Evolutionary conservation across 2,113 vertebrate genomes (phyloP).

Genomic region (Lamprologus lemairii): DNA sequence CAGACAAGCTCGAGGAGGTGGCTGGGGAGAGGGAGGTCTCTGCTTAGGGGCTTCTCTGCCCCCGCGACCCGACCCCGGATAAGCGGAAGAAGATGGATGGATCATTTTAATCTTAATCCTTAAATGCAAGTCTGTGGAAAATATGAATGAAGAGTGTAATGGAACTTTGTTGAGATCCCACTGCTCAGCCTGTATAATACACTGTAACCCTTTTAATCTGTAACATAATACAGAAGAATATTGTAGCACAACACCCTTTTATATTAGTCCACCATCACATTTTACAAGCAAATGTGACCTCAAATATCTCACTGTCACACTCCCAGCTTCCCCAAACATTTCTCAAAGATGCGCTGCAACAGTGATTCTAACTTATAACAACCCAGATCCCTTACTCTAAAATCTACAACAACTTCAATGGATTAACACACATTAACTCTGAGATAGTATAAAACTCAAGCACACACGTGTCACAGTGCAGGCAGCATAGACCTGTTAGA

Average conservation of each 20-base stretch:
- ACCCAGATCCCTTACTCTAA: not conserved
- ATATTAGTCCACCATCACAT: not conserved
- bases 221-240: not conserved
- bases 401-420: not conserved
- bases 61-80: accelerated
- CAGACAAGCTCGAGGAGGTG: not conserved
- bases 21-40: not conserved
- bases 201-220: not conserved
- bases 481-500: not conserved
- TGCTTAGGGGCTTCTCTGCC: not conserved
- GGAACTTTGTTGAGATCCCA: not conserved
- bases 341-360: accelerated
- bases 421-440: not conserved
- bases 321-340: not conserved
- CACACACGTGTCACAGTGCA: not conserved
- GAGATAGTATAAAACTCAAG: not conserved
- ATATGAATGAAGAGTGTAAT: not conserved
- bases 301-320: not conserved
- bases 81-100: not conserved
- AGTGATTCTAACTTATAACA: not conserved
- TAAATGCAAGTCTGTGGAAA: not conserved
- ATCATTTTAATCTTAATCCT: not conserved
- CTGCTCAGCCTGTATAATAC: not conserved
- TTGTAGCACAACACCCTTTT: not conserved
- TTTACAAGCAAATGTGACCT: not conserved